Conservation (phyloP, 2,888 invertebrate genomes). For the Mythimna ferrago region DNA sequence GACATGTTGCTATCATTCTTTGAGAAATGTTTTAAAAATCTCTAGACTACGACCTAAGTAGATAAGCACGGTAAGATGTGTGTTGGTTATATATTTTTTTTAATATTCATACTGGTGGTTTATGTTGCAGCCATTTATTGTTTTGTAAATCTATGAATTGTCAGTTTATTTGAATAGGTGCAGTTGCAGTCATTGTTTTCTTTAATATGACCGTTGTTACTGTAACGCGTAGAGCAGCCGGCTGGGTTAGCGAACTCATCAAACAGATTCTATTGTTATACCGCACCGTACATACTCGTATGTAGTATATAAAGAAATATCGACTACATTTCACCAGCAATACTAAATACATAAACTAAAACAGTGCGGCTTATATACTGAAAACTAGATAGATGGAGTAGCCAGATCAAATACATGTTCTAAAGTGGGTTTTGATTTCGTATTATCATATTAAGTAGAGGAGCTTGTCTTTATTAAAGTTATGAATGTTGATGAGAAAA, state of each 20-base stretch:
- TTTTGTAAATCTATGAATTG: slow-evolving; percentile 4
- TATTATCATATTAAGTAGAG: background rate
- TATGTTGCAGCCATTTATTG: background rate
- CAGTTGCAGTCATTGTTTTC: slow-evolving; percentile 19
- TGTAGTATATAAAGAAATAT: background rate
- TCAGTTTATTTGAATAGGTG: slow-evolving; percentile 29
- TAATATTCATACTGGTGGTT: background rate
- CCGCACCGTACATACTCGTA: background rate
- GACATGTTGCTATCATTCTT: slow-evolving; percentile 1
- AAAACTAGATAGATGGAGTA: background rate
- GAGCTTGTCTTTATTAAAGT: background rate
- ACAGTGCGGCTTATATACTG: too few relatives aligned
- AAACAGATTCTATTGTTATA: background rate
- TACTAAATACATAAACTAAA: background rate
- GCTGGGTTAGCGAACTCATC: slow-evolving; percentile 1
- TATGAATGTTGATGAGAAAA: background rate
- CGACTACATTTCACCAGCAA: background rate
- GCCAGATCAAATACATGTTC: too few relatives aligned
- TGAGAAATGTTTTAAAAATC: background rate
- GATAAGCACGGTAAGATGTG: background rate
- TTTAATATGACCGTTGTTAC: background rate
- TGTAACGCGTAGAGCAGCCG: background rate
- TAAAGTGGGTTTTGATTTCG: background rate
- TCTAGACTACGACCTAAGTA: background rate
- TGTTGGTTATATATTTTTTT: background rate